These are phyloP conservation scores for Catocala nupta DNA, from an alignment of 2,888 invertebrate species.

Conservation along the genomic window DNA sequence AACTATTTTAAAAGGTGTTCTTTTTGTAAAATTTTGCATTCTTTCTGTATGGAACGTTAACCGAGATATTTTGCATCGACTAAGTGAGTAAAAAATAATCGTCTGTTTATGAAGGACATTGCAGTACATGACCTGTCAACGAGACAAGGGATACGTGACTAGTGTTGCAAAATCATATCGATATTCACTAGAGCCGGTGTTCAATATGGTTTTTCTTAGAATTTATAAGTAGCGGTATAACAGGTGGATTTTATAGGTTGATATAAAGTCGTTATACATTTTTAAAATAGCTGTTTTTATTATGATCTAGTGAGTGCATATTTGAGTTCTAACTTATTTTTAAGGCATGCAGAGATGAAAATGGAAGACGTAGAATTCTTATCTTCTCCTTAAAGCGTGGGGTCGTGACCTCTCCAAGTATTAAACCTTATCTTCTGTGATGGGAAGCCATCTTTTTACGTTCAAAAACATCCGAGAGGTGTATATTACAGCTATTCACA, in stretches of 20 bases:
- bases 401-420: conserved; percentile 31
- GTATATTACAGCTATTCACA: conserved; percentile 37
- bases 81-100: conserved; percentile 34
- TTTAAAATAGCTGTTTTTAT: conserved; percentile 24
- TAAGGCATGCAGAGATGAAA: conserved; percentile 11
- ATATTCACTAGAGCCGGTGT: conserved; percentile 53
- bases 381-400: conserved; percentile 11
- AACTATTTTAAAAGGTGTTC: conserved; percentile 12
- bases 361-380: conserved; percentile 22
- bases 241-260: conserved; percentile 54
- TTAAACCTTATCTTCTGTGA: conserved; percentile 32
- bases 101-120: conserved; percentile 39
- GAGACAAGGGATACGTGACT: conserved; percentile 55
- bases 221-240: conserved; percentile 56
- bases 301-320: background rate
- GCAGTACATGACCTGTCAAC: conserved; percentile 51
- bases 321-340: conserved; percentile 9
- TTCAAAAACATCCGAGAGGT: conserved; percentile 17
- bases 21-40: conserved; percentile 19
- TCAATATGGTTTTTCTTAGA: conserved; percentile 59
- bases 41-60: conserved; percentile 17
- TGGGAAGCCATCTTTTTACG: conserved; percentile 33
- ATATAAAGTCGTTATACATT: conserved; percentile 47
- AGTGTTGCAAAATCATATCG: conserved; percentile 61
- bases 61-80: conserved; percentile 17